These are phyloP conservation scores for Otus scops DNA, from an alignment of 2,797 vertebrate species.

Conservation along the genomic window DNA sequence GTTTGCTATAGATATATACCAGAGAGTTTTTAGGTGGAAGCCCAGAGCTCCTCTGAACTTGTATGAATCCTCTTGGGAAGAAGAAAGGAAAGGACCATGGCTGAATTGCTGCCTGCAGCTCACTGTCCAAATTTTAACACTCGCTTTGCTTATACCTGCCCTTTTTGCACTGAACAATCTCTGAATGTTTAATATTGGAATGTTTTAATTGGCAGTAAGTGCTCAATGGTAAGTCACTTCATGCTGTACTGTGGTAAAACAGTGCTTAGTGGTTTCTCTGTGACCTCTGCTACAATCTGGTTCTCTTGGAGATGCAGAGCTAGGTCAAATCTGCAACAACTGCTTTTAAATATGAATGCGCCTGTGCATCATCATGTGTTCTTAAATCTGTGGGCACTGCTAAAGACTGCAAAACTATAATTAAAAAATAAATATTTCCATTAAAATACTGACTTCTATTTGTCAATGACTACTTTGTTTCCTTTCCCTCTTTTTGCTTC, in stretches of 20 bases:
- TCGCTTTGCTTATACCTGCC: not conserved
- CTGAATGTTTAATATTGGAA: not conserved
- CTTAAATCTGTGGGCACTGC: not conserved
- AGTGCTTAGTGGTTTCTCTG: constrained; percentile 16
- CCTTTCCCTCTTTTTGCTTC: not conserved
- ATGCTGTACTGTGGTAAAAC: constrained; percentile 1
- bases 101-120: not conserved
- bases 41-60: not conserved
- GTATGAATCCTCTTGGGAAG: not conserved
- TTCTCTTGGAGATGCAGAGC: not conserved
- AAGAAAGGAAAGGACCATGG: not conserved
- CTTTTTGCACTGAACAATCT: not conserved
- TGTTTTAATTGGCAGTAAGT: not conserved
- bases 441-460: not conserved
- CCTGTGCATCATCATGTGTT: not conserved
- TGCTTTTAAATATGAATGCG: not conserved
- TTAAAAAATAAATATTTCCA: not conserved
- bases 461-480: not conserved
- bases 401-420: not conserved
- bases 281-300: not conserved
- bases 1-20: not conserved
- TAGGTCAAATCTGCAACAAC: not conserved
- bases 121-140: not conserved
- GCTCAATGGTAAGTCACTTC: not conserved
- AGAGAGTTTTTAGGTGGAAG: not conserved